phyloP scores from a whole-genome alignment of 2,113 vertebrate genomes.

The Canis aureus region DNA sequence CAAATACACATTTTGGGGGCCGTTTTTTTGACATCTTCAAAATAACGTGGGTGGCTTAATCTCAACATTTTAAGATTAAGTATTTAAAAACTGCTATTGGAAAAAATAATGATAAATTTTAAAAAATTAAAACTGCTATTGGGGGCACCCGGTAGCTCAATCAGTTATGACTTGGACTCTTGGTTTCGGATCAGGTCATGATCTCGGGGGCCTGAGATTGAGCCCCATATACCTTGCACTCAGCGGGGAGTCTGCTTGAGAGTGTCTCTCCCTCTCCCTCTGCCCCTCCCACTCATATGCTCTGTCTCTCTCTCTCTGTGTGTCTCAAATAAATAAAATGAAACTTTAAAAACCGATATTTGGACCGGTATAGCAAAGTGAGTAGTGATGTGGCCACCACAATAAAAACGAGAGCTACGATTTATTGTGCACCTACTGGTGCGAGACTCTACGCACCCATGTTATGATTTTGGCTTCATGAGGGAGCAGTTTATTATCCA shows the following conservation, averaged over 20 bases:
- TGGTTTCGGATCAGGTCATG: no score
- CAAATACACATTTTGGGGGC: no score
- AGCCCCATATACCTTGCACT: no score
- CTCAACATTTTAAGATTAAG: neutral
- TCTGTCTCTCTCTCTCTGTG: neutral
- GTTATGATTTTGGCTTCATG: neutral
- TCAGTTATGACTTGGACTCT: no score
- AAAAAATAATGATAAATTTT: no score
- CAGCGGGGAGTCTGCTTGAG: no score
- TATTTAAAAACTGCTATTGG: conserved; percentile 26
- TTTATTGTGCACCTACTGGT: neutral
- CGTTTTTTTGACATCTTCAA: neutral
- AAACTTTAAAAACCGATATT: neutral
- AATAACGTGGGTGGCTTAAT: neutral
- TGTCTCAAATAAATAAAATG: neutral
- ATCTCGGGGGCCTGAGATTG: no score
- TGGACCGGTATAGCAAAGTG: neutral
- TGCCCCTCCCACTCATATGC: neutral
- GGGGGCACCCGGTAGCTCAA: no score
- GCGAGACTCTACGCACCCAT: rapidly evolving
- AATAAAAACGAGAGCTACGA: conserved; percentile 33
- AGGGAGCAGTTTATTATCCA: neutral
- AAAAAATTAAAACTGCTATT: neutral
- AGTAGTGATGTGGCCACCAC: neutral
- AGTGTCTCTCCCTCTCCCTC: no score